Base-by-base conservation (phyloP, 2,888 invertebrate genomes). In the Sialis fuliginosa region DNA sequence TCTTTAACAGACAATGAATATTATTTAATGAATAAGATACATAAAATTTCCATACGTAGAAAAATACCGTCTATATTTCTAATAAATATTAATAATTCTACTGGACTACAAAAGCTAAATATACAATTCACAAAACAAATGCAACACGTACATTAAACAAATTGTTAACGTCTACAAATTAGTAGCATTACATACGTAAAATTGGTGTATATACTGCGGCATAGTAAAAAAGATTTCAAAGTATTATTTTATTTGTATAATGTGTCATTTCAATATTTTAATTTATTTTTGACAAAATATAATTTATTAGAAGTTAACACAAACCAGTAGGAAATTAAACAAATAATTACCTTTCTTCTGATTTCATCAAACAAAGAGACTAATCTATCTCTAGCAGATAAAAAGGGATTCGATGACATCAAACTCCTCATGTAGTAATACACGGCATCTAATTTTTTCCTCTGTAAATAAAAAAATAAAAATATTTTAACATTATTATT, bases 401-500 rank as follows among this genome's bases (percentile, higher is more conserved):
- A 79, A 61, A 92, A 86, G 2, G 93, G 89, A 74, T 91, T 92
- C 39, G 91, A 88, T 48, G 92, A 87, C 77, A 91, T 87, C 55
- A 95, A 70, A 65, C 93, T 92, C 56, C 95, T 76, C 85, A 92
- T 90, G 62, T 92, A 93, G 66, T 87, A 93, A 66, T 93, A 96
- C 6, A 95, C 88, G n/a, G 93, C 92, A 65, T 95, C 95, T 53
- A 95, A 71, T 71, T 88, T 90, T 59, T 90, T 76, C 67, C 86
- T 81, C 91, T 93, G 68, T 45, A 75, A 75, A 48, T 57, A 56
- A 54, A 54, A 51, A 53, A 48, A 1, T 43, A 42, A 33, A 13
- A 34, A 33, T 34, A 33, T 10, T 39, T 6, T 35, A 35, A 37
- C 13, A 35, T 5, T n/a, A n/a, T n/a, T n/a, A n/a, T n/a, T n/a